Evolutionary conservation across 2,888 invertebrate species (phyloP).

Genomic region (Yponomeuta sedellus): DNA sequence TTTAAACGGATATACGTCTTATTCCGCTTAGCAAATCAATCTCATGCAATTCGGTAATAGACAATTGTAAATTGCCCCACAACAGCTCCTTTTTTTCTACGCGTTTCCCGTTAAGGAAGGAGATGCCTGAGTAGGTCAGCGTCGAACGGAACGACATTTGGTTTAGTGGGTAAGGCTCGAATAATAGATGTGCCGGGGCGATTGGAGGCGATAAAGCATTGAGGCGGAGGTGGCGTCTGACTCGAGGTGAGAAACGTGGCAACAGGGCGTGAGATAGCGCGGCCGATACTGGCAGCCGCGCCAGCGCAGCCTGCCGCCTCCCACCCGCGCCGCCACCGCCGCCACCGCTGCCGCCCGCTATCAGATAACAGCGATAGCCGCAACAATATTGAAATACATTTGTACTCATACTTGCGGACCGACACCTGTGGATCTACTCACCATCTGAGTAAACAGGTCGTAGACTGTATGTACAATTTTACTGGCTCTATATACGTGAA

Average conservation of each 20-base stretch:
- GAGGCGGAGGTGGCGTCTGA: slow-evolving; percentile 50
- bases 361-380: slow-evolving; percentile 12
- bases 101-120: slow-evolving; percentile 32
- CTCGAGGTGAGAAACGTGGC: slow-evolving; percentile 70
- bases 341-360: slow-evolving; percentile 7
- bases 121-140: slow-evolving; percentile 35
- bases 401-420: neutral
- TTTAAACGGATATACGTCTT: neutral
- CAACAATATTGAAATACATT: slow-evolving; percentile 10
- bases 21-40: neutral
- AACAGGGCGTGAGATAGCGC: slow-evolving; percentile 65
- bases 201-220: slow-evolving; percentile 60
- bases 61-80: neutral
- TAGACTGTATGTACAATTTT: too few relatives aligned
- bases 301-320: slow-evolving; percentile 18
- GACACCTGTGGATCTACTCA: neutral
- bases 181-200: slow-evolving; percentile 61
- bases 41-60: slow-evolving; percentile 3
- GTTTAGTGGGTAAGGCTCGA: slow-evolving; percentile 58
- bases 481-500: neutral
- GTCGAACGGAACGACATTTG: slow-evolving; percentile 40
- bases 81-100: slow-evolving; percentile 3
- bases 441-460: neutral
- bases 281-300: slow-evolving; percentile 45
- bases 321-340: neutral